A percentile compares a stretch with the other conserved stretches of the same genome.
These are phyloP conservation scores for Latrodectus elegans DNA, from an alignment of 2,888 invertebrate species.

Conservation along the genomic window DNA sequence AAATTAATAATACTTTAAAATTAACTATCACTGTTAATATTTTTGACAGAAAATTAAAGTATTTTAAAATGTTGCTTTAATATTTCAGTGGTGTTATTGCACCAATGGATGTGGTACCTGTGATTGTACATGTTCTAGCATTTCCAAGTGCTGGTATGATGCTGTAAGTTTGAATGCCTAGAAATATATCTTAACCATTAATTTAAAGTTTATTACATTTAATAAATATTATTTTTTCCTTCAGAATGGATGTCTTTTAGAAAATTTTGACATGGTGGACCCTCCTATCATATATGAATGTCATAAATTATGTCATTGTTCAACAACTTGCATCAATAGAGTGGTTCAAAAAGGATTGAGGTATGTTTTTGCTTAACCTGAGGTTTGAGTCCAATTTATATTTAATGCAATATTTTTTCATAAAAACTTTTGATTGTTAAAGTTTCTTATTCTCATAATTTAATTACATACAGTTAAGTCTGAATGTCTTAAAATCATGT, in stretches of 20 bases:
- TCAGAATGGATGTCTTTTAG: constrained; percentile 82
- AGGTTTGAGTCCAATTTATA: too few relatives aligned
- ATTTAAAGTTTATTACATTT: background rate
- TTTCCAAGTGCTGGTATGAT: constrained; percentile 86
- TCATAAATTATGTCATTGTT: constrained; percentile 89
- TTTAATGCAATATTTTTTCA: too few relatives aligned
- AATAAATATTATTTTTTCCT: constrained; percentile 46
- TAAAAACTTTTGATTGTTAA: too few relatives aligned
- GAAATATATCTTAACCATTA: background rate
- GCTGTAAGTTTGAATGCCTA: constrained; percentile 73
- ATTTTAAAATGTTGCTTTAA: background rate
- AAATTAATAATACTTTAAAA: too few relatives aligned
- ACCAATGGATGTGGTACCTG: constrained; percentile 76
- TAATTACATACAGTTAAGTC: too few relatives aligned
- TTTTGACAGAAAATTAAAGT: too few relatives aligned
- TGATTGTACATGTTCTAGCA: constrained; percentile 85
- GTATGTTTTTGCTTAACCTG: constrained; percentile 72
- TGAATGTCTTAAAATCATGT: too few relatives aligned
- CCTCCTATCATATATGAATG: constrained; percentile 95
- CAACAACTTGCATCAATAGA: constrained; percentile 88
- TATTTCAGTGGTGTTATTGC: constrained; percentile 76
- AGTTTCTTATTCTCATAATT: too few relatives aligned
- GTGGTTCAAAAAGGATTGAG: constrained; percentile 86
- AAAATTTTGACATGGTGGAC: constrained; percentile 85
- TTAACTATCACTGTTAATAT: too few relatives aligned